Percentiles rank a stretch among this genome's conserved stretches.
Conservation (phyloP, 2,113 vertebrate genomes). For the Ophthalmolycus amberensis region DNA sequence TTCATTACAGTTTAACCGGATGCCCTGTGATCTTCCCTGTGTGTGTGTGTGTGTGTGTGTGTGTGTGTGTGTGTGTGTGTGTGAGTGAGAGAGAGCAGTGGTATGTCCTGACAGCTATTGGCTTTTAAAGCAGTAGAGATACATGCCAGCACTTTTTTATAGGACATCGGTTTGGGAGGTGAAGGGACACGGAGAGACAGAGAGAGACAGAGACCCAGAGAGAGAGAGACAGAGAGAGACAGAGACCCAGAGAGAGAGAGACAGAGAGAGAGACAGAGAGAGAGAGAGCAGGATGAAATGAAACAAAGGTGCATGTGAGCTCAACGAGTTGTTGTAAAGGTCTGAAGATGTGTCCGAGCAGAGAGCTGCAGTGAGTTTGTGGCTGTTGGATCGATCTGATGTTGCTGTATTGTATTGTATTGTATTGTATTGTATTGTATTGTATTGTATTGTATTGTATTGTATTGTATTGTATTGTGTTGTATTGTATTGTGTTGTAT, state of each 20-base stretch:
- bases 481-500: no score
- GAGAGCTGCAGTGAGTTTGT: slow-evolving; percentile 16
- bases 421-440: no score
- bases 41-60: slow-evolving; percentile 29
- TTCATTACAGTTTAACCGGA: slow-evolving; percentile 61
- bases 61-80: slow-evolving; percentile 15
- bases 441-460: no score
- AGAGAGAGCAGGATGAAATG: neutral
- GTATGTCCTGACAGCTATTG: slow-evolving; percentile 44
- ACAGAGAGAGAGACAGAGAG: slow-evolving; percentile 9
- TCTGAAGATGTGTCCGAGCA: neutral
- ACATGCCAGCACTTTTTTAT: slow-evolving; percentile 50
- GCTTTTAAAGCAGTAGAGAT: slow-evolving; percentile 38
- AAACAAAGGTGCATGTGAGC: neutral
- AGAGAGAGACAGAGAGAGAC: neutral
- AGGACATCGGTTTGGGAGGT: slow-evolving; percentile 10
- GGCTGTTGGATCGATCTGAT: neutral
- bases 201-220: neutral
- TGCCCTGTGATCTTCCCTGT: slow-evolving; percentile 64
- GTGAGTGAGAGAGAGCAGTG: slow-evolving; percentile 1
- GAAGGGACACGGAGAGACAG: neutral
- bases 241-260: neutral
- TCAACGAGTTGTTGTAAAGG: neutral
- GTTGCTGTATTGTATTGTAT: no score
- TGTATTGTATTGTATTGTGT: no score